Evolutionary conservation across 2,888 invertebrate species (phyloP), one percentile per base, ranked within the genome.

Genomic region (Temnothorax ravouxi): DNA sequence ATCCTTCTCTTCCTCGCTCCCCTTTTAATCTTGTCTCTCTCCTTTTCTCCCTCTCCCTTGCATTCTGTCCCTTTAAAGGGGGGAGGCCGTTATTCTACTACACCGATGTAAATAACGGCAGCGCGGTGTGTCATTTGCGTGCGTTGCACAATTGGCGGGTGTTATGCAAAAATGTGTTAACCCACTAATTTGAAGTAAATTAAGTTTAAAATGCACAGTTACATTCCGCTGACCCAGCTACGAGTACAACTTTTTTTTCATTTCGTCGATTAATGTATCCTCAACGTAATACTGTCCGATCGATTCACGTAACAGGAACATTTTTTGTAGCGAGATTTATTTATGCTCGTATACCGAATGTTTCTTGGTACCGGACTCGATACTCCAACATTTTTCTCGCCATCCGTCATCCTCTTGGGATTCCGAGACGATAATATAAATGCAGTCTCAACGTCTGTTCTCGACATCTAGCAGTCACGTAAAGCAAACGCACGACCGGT

Each of bases 51-150:
- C 21, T 50, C 50, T 18, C 62, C 29, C 13, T 18, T 11, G 11
- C 72, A 38, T 34, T 59, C 21, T 47, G 74, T 61, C 66, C 62
- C 50, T 59, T 66, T 62, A 74, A 62, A 76, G 50, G 1, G 54
- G 52, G 44, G 67, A 80, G 79, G 77, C 86, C 85, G 85, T 86
- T 89, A 86, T 84, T 84, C 47, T 66, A 56, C 52, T 38, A 72
- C 41, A 69, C 6, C 38, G 71, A 75, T 79, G 71, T 74, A 82
- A 75, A 86, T 81, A 85, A 72, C 74, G 18, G 74, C 79, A 38
- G 21, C 47, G 74, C 25, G 74, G 38, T 80, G 25, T 80, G 74
- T 80, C 74, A 80, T 80, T 80, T 80, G 59, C 74, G 21, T 38
- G 21, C 47, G 59, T 80, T 72, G 59, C 79, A 80, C 79, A 72